Conservation (phyloP, 2,113 vertebrate genomes). For the Vombatus ursinus region DNA sequence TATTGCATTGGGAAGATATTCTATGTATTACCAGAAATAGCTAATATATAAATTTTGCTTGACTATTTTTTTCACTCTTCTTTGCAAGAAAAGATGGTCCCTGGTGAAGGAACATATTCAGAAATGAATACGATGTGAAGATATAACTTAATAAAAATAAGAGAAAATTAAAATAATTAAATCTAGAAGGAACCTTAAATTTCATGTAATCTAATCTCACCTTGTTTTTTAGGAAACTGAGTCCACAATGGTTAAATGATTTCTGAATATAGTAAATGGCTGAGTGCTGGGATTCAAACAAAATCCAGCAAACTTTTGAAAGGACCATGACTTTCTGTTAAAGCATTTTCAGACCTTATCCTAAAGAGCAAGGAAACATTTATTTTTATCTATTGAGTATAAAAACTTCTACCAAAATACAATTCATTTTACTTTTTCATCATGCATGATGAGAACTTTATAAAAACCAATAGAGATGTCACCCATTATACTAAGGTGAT, state of each 20-base stretch:
- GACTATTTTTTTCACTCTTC: background rate
- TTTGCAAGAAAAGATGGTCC: background rate
- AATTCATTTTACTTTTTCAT: background rate
- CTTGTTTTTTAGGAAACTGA: background rate
- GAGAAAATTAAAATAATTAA: background rate
- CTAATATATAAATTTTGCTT: background rate
- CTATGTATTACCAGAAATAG: background rate
- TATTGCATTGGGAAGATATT: background rate
- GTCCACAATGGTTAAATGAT: background rate
- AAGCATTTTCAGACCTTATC: background rate
- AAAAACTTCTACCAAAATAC: background rate
- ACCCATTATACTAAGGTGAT: background rate
- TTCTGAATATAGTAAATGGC: background rate
- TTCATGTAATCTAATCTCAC: background rate
- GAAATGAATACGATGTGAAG: background rate
- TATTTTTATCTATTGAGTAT: too few species aligned
- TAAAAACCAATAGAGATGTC: background rate
- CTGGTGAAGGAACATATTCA: background rate
- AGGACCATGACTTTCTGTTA: background rate
- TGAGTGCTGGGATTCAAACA: background rate
- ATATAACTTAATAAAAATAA: background rate
- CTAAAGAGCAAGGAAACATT: background rate
- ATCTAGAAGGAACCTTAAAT: background rate
- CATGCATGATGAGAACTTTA: background rate
- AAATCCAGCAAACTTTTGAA: background rate